These are phyloP conservation scores for Paramormyrops kingsleyae DNA, from an alignment of 2,113 vertebrate genomes.

Conservation along the genomic window DNA sequence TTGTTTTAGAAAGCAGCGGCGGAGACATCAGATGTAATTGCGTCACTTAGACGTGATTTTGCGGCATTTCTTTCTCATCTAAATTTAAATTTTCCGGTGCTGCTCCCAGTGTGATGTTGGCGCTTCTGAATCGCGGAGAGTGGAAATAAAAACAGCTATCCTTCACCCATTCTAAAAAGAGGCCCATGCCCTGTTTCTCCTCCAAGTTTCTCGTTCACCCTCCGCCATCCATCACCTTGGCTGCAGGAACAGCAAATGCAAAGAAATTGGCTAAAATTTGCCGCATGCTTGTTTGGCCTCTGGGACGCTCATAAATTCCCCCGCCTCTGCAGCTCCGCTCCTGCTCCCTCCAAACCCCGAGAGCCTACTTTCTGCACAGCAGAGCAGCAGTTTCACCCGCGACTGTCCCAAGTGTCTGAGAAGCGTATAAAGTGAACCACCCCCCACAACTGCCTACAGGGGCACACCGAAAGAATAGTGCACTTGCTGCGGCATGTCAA, in stretches of 20 bases:
- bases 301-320: constrained; percentile 39
- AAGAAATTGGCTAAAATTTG: constrained; percentile 31
- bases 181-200: background rate
- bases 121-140: background rate
- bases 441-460: background rate
- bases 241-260: constrained; percentile 31
- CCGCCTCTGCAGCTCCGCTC: background rate
- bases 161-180: background rate
- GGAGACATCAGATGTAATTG: background rate
- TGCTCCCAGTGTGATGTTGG: background rate
- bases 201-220: background rate
- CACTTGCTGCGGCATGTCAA: background rate
- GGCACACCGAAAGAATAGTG: background rate
- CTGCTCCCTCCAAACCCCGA: background rate
- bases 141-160: background rate
- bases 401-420: background rate
- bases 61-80: background rate
- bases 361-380: background rate
- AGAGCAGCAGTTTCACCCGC: background rate
- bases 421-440: background rate
- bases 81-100: background rate
- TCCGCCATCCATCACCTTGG: constrained; percentile 44
- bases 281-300: constrained; percentile 31
- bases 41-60: background rate
- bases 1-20: background rate